A percentile compares a stretch with the other conserved stretches of the same genome.
phyloP scores from a whole-genome alignment of 2,888 invertebrate genomes.

The Plagiodera versicolora region DNA sequence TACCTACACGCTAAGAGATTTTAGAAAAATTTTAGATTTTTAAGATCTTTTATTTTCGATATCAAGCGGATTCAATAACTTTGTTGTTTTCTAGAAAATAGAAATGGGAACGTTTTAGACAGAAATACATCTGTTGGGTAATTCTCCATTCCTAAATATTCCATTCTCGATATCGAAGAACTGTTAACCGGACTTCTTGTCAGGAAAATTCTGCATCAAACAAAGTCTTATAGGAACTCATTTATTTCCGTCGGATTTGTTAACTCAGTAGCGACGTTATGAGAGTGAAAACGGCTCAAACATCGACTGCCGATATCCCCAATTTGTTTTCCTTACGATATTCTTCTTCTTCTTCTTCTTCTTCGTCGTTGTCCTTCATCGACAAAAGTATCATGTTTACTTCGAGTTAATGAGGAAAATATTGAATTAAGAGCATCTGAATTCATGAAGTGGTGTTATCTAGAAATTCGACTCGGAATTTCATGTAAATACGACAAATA shows the following conservation, averaged over 20 bases:
- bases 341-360: too few species aligned
- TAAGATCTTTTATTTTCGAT: too few species aligned
- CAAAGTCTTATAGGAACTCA: too few species aligned
- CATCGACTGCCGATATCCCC: conserved; percentile 11
- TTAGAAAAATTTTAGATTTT: too few species aligned
- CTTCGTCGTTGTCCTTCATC: conserved; percentile 21
- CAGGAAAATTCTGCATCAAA: not conserved
- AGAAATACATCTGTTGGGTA: too few species aligned
- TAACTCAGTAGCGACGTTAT: not conserved
- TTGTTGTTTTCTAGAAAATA: too few species aligned
- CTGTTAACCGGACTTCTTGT: not conserved
- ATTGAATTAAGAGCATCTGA: conserved; percentile 23
- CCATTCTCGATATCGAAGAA: too few species aligned
- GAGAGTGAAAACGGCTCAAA: not conserved
- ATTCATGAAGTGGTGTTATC: conserved; percentile 15
- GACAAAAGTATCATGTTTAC: conserved; percentile 25
- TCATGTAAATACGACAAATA: too few species aligned
- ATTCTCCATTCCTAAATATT: too few species aligned
- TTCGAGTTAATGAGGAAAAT: conserved; percentile 26
- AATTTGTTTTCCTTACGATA: conserved; percentile 23
- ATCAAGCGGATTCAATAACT: too few species aligned
- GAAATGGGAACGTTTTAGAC: too few species aligned
- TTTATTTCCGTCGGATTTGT: not conserved
- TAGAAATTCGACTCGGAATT: conserved; percentile 14
- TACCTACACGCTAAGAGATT: too few species aligned